Base-by-base conservation (phyloP, 2,797 vertebrate genomes). In the Clamator glandarius region DNA sequence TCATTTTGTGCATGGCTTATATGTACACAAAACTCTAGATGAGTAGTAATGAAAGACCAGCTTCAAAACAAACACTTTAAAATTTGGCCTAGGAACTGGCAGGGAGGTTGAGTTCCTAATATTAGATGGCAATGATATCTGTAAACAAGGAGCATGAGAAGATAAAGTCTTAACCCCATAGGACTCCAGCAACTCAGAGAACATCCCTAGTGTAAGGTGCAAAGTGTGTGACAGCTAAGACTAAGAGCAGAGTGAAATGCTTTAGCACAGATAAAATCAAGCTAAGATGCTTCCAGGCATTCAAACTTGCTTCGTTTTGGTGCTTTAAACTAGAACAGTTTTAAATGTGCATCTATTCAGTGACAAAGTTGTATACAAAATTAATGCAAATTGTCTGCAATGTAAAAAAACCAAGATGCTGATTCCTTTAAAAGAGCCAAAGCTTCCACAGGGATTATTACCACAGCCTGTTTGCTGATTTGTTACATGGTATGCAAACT, bases 111-210 rank as follows among this genome's bases (percentile, higher is more conserved):
- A 84, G 84, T 92, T 95, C 93, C 95, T 96, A 96, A 96, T 91
- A 95, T 96, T 96, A 96, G 93, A 93, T 76, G 82, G 62, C 59
- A 69, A 69, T 33, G 73, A 84, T 73, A 94, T 93, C 62, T 96
- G 73, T 93, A 95, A 95, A 95, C 94, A 96, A 89, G 57, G 48
- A 89, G 82, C 92, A 93, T 95, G 94, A 96, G 95, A 96, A 96
- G 94, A 89, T 42, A 93, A 93, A 87, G 29, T 69, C 79, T 69
- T 81, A 91, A 87, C 62, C 73, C 68, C 48, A 12, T 0, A 90
- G 61, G 76, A 61, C 58, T 72, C 62, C 39, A 29, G 68, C 52
- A 84, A 44, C 44, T 46, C 35, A 20, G 76, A 91, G 66, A 84
- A 78, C 31, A 31, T 86, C 62, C 48, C 28, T 0, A 63, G 51